A percentile compares a stretch with the other conserved stretches of the same genome.
phyloP scores from a whole-genome alignment of 2,113 vertebrate species.

The Hipposideros armiger region DNA sequence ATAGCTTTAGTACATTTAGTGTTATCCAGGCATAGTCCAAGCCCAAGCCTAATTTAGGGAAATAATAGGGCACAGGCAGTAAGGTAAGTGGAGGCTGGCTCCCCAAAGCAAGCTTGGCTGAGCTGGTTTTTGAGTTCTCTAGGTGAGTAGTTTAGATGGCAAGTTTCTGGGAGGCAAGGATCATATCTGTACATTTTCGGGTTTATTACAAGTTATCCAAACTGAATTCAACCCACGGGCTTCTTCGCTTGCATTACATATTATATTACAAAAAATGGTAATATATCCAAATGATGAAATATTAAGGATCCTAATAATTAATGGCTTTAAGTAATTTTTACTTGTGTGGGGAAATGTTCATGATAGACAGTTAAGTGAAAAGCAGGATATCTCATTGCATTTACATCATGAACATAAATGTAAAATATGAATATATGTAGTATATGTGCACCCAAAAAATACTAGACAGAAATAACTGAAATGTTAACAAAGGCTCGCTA shows the following conservation, averaged over 20 bases:
- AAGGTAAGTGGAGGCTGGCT: neutral
- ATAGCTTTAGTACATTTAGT: neutral
- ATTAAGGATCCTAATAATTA: neutral
- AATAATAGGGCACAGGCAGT: neutral
- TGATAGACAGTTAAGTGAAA: neutral
- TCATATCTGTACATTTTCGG: neutral
- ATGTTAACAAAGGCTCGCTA: neutral
- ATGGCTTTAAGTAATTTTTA: neutral
- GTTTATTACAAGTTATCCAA: neutral
- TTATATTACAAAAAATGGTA: neutral
- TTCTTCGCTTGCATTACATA: neutral
- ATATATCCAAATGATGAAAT: neutral
- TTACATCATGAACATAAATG: neutral
- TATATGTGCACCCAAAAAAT: neutral
- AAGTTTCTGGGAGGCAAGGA: neutral
- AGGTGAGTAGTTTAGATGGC: neutral
- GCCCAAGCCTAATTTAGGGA: neutral
- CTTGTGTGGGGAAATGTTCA: neutral
- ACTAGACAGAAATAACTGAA: neutral
- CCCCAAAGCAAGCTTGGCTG: neutral
- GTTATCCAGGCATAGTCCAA: neutral
- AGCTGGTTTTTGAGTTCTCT: neutral
- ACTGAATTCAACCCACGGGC: neutral
- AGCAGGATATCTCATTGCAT: neutral
- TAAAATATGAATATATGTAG: neutral